A percentile compares a stretch with the other conserved stretches of the same genome.
phyloP scores from a whole-genome alignment of 2,113 vertebrate species.

The Cettia cetti region DNA sequence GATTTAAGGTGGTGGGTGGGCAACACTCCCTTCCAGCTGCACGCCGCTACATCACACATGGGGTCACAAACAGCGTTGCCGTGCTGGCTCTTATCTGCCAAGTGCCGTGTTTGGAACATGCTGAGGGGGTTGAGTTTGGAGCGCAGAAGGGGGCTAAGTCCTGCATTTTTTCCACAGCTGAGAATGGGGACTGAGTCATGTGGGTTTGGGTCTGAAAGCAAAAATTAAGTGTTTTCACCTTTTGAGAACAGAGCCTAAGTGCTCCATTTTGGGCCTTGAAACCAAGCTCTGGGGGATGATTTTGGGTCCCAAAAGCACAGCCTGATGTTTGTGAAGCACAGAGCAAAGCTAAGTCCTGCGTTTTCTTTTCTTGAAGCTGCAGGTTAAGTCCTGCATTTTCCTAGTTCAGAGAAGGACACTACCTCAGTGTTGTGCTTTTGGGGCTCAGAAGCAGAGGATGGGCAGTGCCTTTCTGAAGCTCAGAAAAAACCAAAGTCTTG shows the following conservation, averaged over 20 bases:
- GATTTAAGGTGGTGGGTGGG: background rate
- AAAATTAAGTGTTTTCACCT: background rate
- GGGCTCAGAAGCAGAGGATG: background rate
- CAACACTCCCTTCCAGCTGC: background rate
- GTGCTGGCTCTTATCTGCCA: too few species aligned
- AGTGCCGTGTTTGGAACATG: background rate
- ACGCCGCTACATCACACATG: fast-evolving
- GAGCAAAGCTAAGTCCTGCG: too few species aligned
- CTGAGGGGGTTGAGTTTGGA: background rate
- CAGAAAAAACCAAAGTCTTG: background rate
- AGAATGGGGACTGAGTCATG: background rate
- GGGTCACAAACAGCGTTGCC: too few species aligned
- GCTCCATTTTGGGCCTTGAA: background rate
- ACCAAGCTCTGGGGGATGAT: background rate
- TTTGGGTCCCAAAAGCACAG: background rate
- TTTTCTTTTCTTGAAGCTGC: background rate
- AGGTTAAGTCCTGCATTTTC: too few species aligned
- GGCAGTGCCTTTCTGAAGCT: background rate
- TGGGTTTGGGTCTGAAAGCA: background rate
- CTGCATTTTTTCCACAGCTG: fast-evolving
- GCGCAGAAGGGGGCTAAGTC: too few species aligned
- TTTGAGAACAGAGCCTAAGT: background rate
- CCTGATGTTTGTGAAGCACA: background rate
- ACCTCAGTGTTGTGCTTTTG: background rate
- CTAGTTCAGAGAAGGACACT: background rate